Conservation (phyloP, 2,888 invertebrate species). For the Drosophila paranaensis region DNA sequence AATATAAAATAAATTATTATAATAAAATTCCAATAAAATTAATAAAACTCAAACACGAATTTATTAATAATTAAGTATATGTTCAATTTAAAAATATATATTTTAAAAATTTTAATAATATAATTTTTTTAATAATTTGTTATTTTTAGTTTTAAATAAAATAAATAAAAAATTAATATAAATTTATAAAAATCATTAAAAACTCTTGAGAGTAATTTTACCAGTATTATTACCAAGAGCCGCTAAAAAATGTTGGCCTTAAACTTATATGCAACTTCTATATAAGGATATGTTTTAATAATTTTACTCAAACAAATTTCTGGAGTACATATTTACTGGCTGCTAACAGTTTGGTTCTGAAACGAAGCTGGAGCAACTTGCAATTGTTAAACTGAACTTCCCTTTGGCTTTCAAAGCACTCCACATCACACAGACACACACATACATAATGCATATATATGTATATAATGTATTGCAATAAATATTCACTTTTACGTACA, state of each 20-base stretch:
- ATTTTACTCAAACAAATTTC: background rate
- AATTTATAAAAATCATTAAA: background rate
- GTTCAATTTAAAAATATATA: too few species aligned
- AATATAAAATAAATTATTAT: too few species aligned
- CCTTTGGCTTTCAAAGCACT: conserved; percentile 19
- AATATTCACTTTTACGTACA: conserved; percentile 20
- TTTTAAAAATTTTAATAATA: too few species aligned
- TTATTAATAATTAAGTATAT: too few species aligned
- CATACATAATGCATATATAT: conserved; percentile 2
- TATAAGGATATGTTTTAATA: background rate
- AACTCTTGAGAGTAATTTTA: background rate
- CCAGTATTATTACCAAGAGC: background rate
- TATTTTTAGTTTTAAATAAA: too few species aligned
- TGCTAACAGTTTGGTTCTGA: conserved; percentile 2
- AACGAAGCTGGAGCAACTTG: background rate
- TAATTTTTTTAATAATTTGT: too few species aligned
- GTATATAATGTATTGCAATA: conserved; percentile 19
- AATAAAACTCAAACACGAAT: too few species aligned
- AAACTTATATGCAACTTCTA: background rate
- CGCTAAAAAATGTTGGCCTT: background rate
- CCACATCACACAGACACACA: conserved; percentile 1
- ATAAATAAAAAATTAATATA: background rate
- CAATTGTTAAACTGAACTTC: conserved; percentile 19
- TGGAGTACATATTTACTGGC: conserved; percentile 9
- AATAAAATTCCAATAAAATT: too few species aligned